Evolutionary conservation across 2,888 invertebrate species (phyloP), one percentile per base, ranked within the genome.

Genomic region (Leucania comma): DNA sequence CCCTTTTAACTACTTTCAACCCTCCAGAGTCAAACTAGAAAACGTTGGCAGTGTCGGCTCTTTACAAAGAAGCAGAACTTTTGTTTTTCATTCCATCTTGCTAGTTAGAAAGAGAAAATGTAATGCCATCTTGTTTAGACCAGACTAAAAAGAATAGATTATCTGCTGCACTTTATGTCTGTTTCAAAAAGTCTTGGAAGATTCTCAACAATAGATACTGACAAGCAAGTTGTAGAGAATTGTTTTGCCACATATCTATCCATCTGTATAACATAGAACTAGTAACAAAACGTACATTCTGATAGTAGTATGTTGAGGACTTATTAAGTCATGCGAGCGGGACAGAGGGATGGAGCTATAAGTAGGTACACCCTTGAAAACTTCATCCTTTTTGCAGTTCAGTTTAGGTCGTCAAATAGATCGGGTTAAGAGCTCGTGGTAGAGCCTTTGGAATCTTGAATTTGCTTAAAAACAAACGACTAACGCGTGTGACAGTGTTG

Each of bases 131-230:
- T 10, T 58, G 22, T 59, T 62, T 29, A 51, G 35, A 1, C 2
- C 5, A 54, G 60, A 75, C 81, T 78, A 68, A 73, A 78, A 78
- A 83, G 69, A 78, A 81, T 22, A 56, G 60, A 69, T 72, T 73
- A 60, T 68, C 50, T 65, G 26, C 22, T 69, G 48, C 22, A 58
- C 48, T 65, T 48, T 48, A 68, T 22, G 51, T 68, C 48, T 57
- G 57, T 46, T 76, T 20, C 53, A 38, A n/a, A 5, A 20, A 50
- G 17, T 46, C 12, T 42, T 24, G 14, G 24, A 32, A 38, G 0
- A 24, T 46, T 46, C 20, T 60, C 35, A n/a, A 24, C 22, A 35
- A 17, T 24, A 22, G n/a, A n/a, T 24, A 22, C n/a, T 6, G 8
- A 29, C 12, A 38, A n/a, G 14, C n/a, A 38, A 0, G 14, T 56